Percentiles rank a stretch among this genome's conserved stretches.
These are phyloP conservation scores for Scaptomyza tumidula DNA, from an alignment of 2,888 invertebrate species.

Conservation along the genomic window DNA sequence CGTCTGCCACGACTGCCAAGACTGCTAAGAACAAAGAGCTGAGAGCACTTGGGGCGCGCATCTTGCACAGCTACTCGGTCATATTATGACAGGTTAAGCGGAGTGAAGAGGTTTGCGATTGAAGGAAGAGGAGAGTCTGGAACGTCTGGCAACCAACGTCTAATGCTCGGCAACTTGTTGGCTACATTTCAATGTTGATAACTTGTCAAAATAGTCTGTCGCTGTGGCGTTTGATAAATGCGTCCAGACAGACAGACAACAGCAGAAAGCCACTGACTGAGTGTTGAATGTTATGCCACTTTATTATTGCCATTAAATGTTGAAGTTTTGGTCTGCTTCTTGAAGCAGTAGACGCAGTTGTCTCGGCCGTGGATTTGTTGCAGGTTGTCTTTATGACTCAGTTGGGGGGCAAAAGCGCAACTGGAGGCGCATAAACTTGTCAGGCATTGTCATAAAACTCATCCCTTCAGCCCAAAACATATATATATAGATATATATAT, in stretches of 20 bases:
- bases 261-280: slow-evolving; percentile 67
- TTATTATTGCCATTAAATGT: slow-evolving; percentile 71
- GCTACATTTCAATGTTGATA: slow-evolving; percentile 77
- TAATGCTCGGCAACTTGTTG: slow-evolving; percentile 64
- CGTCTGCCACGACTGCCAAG: slow-evolving; percentile 66
- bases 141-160: slow-evolving; percentile 10
- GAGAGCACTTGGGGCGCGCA: slow-evolving; percentile 28
- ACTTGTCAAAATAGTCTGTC: slow-evolving; percentile 80
- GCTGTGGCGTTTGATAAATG: slow-evolving; percentile 74
- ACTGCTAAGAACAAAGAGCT: slow-evolving; percentile 10
- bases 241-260: slow-evolving; percentile 78
- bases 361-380: slow-evolving; percentile 27
- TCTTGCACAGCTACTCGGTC: slow-evolving; percentile 20
- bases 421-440: slow-evolving; percentile 78
- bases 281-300: slow-evolving; percentile 78
- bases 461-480: slow-evolving; percentile 28
- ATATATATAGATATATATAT: slow-evolving; percentile 4
- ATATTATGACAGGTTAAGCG: slow-evolving; percentile 50
- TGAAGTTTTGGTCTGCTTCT: slow-evolving; percentile 9
- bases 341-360: slow-evolving; percentile 7
- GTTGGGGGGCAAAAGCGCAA: slow-evolving; percentile 56
- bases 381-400: slow-evolving; percentile 74
- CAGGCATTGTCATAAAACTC: slow-evolving; percentile 59
- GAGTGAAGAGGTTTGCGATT: neutral
- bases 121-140: slow-evolving; percentile 5